These are phyloP conservation scores for Dicyema japonicum DNA, from an alignment of 1,140 invertebrate genomes.

Conservation along the genomic window DNA sequence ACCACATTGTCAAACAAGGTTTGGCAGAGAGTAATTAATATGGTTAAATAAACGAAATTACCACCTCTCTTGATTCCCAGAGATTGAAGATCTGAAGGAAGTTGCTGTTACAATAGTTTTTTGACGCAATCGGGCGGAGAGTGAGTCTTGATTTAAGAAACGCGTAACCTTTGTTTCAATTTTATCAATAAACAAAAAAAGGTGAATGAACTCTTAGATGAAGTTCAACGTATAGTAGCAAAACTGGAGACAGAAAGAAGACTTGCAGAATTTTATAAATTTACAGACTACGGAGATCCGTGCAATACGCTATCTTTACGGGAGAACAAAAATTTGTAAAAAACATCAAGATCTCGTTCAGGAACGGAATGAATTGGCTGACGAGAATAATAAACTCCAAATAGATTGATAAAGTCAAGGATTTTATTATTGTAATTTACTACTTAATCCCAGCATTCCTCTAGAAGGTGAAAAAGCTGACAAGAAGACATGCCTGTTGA, in stretches of 20 bases:
- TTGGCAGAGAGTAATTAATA: no score
- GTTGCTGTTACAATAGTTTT: slow-evolving; percentile 46
- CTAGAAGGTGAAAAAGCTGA: no score
- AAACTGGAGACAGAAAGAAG: slow-evolving; percentile 86
- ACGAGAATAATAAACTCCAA: slow-evolving; percentile 2
- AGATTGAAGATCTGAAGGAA: slow-evolving; percentile 68
- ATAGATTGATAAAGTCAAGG: no score
- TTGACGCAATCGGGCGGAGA: slow-evolving; percentile 77
- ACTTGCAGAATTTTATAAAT: slow-evolving; percentile 91
- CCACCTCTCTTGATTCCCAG: slow-evolving; percentile 86
- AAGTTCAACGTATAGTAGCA: slow-evolving; percentile 81
- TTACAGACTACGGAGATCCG: slow-evolving; percentile 60
- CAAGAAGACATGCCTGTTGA: no score
- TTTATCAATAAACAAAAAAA: slow-evolving; percentile 65
- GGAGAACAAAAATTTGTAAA: slow-evolving; percentile 68
- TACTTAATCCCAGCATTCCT: no score
- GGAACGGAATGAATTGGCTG: slow-evolving; percentile 22
- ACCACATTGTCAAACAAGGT: slow-evolving; percentile 99
- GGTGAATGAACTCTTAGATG: slow-evolving; percentile 74
- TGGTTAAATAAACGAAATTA: slow-evolving; percentile 99
- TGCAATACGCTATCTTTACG: slow-evolving; percentile 92
- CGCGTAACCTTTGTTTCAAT: no score
- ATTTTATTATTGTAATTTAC: no score
- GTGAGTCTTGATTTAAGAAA: slow-evolving; percentile 62
- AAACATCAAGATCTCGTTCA: slow-evolving; percentile 65